phyloP scores from a whole-genome alignment of 2,888 invertebrate genomes.

The Cremastobaeus sp. region DNA sequence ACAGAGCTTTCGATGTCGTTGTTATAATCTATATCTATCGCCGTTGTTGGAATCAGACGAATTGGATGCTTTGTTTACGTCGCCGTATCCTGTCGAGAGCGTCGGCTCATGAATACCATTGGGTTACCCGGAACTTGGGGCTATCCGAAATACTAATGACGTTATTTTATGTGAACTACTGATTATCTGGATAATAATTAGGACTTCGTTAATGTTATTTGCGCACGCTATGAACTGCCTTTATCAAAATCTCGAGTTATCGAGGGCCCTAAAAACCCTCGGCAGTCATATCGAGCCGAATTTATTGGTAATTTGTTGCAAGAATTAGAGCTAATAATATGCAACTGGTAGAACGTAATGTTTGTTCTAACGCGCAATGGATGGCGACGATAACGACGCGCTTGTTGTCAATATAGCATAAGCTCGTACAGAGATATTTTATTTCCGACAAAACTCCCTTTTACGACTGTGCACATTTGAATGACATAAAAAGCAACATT shows the following conservation, averaged over 20 bases:
- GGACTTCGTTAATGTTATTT: conserved; percentile 35
- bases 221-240: not conserved
- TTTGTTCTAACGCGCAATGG: conserved; percentile 6
- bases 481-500: conserved; percentile 17
- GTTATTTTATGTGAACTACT: conserved; percentile 49
- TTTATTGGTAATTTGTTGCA: conserved; percentile 27
- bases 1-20: conserved; percentile 45
- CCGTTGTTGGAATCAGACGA: conserved; percentile 47
- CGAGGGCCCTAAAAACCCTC: conserved; percentile 5
- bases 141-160: conserved; percentile 50
- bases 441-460: not conserved
- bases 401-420: conserved; percentile 30
- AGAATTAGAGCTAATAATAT: conserved; percentile 26
- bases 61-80: conserved; percentile 59
- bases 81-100: conserved; percentile 34
- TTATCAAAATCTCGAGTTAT: conserved; percentile 20
- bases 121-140: conserved; percentile 36
- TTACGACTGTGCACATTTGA: conserved; percentile 23
- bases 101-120: conserved; percentile 43
- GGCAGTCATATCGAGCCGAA: conserved; percentile 2
- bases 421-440: conserved; percentile 5
- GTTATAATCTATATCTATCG: conserved; percentile 54
- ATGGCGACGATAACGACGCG: conserved; percentile 5
- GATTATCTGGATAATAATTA: conserved; percentile 47
- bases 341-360: conserved; percentile 18